These are phyloP conservation scores for Bellardia bayeri DNA, from an alignment of 2,888 invertebrate species.

Conservation along the genomic window DNA sequence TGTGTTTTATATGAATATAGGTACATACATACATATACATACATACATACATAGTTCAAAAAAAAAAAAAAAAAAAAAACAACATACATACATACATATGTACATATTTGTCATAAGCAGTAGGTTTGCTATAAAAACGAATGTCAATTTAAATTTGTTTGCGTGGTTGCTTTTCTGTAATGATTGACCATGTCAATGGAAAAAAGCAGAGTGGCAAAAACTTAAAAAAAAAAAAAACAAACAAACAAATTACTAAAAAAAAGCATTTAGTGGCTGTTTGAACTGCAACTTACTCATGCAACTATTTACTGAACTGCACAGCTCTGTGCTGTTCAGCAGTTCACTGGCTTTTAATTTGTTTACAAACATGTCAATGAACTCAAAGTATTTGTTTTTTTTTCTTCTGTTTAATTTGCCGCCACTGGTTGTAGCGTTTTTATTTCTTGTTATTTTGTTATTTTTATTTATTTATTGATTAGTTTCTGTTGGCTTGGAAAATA, in stretches of 20 bases:
- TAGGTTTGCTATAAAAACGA: conserved; percentile 24
- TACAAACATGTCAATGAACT: conserved; percentile 70
- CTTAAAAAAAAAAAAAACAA: not conserved
- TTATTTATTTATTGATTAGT: conserved; percentile 28
- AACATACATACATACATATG: too few species aligned
- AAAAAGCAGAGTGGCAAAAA: conserved; percentile 10
- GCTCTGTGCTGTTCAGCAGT: conserved; percentile 42
- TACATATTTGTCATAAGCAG: not conserved
- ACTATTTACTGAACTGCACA: not conserved
- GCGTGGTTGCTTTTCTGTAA: conserved; percentile 57
- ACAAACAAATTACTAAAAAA: not conserved
- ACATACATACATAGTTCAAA: too few species aligned
- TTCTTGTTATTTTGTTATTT: not conserved
- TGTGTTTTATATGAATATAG: not conserved
- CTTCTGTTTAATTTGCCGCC: conserved; percentile 24
- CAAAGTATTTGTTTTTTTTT: conserved; percentile 26
- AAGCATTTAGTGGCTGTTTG: conserved; percentile 1
- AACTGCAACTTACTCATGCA: conserved; percentile 11
- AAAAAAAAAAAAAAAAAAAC: not conserved
- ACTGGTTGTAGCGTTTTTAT: conserved; percentile 1
- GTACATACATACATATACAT: too few species aligned
- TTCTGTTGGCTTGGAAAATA: conserved; percentile 29
- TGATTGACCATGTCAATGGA: conserved; percentile 65
- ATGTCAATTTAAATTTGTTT: conserved; percentile 68
- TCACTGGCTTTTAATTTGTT: conserved; percentile 72